Evolutionary conservation across 2,888 invertebrate species (phyloP), one percentile per base, ranked within the genome.

Genomic region (Meghimatium bilineatum): DNA sequence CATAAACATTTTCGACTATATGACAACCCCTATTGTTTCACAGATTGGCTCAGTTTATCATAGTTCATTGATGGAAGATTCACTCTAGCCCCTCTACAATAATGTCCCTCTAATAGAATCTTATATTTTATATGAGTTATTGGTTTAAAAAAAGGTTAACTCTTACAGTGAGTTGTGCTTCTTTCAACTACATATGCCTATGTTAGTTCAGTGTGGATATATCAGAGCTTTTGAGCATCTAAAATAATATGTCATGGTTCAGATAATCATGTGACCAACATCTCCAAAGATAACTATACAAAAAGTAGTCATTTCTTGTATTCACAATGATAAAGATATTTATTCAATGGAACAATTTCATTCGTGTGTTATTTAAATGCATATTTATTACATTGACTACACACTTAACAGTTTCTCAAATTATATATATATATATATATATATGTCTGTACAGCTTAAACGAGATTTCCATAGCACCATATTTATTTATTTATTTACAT

Each of bases 41-140:
- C 85, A n/a, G 86, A 86, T 10, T 85, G 86, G 74, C 86, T 86
- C 32, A 86, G 95, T 94, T 99, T 99, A 95, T 99, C 99, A 95
- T 99, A 99, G 95, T 99, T 99, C 99, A 99, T 99, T 52, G 98
- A 98, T 0, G 99, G 98, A 23, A 99, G 95, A 95, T 99, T 99
- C 94, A 99, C 99, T 88, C 99, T 95, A 91, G 97, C 96, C 86
- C 99, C 99, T n/a, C 99, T 99, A 99, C 82, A 98, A 95, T 89
- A 97, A 95, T n/a, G 99, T 99, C 80, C 99, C 98, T 89, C 97
- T 96, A 44, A 98, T 97, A 20, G 98, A 98, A 94, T 99, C 99
- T 94, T 99, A 99, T 93, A 99, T 99, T 95, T 99, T 99, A 95
- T n/a, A n/a, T n/a, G n/a, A n/a, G n/a, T n/a, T n/a, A n/a, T n/a